phyloP scores from a whole-genome alignment of 2,113 vertebrate genomes.

The Callipepla squamata region DNA sequence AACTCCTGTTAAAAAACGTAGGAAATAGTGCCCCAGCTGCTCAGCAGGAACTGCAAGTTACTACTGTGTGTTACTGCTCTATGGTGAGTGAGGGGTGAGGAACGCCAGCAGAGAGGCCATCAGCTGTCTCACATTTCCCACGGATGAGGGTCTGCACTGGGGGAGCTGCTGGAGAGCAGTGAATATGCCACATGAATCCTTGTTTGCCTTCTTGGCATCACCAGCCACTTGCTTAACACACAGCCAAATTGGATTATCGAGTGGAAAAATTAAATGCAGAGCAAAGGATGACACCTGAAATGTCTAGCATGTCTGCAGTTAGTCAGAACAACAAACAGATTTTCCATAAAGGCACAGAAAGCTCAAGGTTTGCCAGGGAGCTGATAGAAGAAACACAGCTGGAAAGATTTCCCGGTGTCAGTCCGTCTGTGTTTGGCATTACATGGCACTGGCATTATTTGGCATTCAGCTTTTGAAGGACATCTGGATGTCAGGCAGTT shows the following conservation, averaged over 20 bases:
- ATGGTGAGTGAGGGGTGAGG: neutral
- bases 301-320: neutral
- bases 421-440: neutral
- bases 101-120: neutral
- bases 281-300: neutral
- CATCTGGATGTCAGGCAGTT: neutral
- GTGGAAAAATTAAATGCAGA: neutral
- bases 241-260: neutral
- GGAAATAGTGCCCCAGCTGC: neutral
- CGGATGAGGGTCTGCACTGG: neutral
- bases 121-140: neutral
- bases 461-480: neutral
- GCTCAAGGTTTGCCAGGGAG: neutral
- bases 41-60: neutral
- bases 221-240: neutral
- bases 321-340: neutral
- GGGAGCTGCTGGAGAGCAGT: neutral
- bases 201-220: neutral
- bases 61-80: neutral
- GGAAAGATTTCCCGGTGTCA: neutral
- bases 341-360: neutral
- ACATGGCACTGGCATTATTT: neutral
- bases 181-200: neutral
- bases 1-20: accelerated
- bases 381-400: neutral